Conservation (phyloP, 2,888 invertebrate genomes). For the Drosophila koepferae region DNA sequence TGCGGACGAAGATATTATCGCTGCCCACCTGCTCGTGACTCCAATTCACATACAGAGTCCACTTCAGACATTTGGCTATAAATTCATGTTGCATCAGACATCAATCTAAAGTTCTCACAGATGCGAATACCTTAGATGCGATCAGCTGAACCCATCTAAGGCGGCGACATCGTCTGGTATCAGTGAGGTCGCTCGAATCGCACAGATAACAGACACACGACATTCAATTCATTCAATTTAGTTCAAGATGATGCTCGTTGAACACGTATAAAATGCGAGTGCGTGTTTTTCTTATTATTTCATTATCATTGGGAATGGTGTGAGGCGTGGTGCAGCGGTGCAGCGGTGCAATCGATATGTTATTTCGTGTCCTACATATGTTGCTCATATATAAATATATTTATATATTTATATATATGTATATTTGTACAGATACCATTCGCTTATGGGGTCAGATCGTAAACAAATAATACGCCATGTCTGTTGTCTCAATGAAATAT, state of each 20-base stretch:
- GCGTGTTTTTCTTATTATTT: slow-evolving; percentile 16
- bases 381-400: slow-evolving; percentile 12
- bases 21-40: not conserved
- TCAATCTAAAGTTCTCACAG: not conserved
- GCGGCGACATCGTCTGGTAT: slow-evolving; percentile 14
- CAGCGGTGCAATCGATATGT: slow-evolving; percentile 25
- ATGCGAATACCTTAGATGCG: not conserved
- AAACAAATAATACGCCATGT: slow-evolving; percentile 66
- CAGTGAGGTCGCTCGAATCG: slow-evolving; percentile 40
- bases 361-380: slow-evolving; percentile 43
- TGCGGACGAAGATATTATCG: slow-evolving; percentile 5
- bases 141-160: not conserved
- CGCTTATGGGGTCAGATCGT: slow-evolving; percentile 68
- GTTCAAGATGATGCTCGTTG: slow-evolving; percentile 57
- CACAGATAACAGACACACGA: slow-evolving; percentile 35
- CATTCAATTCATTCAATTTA: slow-evolving; percentile 54
- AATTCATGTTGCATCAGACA: not conserved
- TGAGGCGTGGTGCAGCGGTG: slow-evolving; percentile 28
- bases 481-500: slow-evolving; percentile 42
- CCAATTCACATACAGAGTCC: no score
- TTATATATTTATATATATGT: not conserved
- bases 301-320: slow-evolving; percentile 34
- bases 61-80: not conserved
- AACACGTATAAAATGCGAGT: slow-evolving; percentile 29
- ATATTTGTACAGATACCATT: slow-evolving; percentile 7